Base-by-base conservation (phyloP, 2,888 invertebrate species). In the Cerastis rubricosa region DNA sequence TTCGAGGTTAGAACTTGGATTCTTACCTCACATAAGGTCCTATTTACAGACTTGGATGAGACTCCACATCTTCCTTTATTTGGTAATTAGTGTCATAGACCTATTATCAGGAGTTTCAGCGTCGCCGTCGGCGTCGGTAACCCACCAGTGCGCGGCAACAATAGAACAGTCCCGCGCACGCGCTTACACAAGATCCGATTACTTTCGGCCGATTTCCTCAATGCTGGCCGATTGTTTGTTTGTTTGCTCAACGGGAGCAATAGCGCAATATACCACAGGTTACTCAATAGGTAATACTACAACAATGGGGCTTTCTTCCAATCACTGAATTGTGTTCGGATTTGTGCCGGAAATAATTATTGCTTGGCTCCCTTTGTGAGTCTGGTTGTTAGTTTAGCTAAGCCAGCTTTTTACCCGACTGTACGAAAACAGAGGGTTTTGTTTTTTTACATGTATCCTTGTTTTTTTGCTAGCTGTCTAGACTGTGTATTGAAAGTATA, bases 161-260 rank as follows among this genome's bases (percentile, higher is more conserved):
- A 90, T 89, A 81, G 85, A 71, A 79, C 63, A 66, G 81, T 74
- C 68, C 85, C 64, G 84, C 87, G 87, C 88, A 85, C 87, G 87
- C 87, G 89, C 72, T 89, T 87, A 76, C 82, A 81, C 84, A 88
- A 89, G 83, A 87, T 89, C 87, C 88, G 88, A 90, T 89, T 88
- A 87, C 87, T 83, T 80, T 79, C 59, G 35, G 65, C 67, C 71
- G 59, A 85, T 80, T 89, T 81, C 81, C 80, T 84, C 70, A 78
- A 76, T 82, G 73, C 67, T 17, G 49, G 47, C 47, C 59, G 74
- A 78, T 80, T 85, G 86, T 85, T 80, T 87, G 80, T 87, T 85
- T 85, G 81, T 89, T 85, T 85, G 84, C 68, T 29, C 69, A 79
- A 71, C 72, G 61, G 71, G 81, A 71, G 77, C 66, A 54, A 67